Evolutionary conservation across 2,888 invertebrate species (phyloP).

Genomic region (Fragum whitleyi): DNA sequence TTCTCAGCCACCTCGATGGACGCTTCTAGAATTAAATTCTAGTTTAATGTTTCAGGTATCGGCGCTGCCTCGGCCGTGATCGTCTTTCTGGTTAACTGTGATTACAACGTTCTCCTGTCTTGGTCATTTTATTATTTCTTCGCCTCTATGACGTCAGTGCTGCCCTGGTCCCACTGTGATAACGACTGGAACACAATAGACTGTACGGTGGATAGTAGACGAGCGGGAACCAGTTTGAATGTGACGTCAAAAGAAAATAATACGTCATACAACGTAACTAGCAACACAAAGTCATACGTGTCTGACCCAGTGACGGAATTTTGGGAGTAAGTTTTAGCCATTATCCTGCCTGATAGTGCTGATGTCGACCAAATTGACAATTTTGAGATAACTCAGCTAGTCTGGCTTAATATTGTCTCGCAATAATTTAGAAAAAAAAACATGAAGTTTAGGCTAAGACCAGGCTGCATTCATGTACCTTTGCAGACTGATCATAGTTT

Average conservation of each 20-base stretch:
- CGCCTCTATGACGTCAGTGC: constrained; percentile 88
- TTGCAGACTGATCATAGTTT: too few species aligned
- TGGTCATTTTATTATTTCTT: constrained; percentile 93
- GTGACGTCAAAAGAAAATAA: background rate
- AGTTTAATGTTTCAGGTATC: constrained; percentile 90
- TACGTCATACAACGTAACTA: background rate
- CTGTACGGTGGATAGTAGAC: constrained; percentile 51
- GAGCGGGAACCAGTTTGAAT: background rate
- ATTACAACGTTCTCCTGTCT: constrained; percentile 91
- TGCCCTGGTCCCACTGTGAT: constrained; percentile 93
- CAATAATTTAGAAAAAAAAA: too few species aligned
- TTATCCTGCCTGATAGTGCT: background rate
- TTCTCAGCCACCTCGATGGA: too few species aligned
- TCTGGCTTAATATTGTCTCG: too few species aligned
- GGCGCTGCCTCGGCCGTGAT: constrained; percentile 85
- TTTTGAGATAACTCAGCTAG: too few species aligned
- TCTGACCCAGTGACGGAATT: constrained; percentile 84
- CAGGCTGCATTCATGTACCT: too few species aligned
- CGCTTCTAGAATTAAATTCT: too few species aligned
- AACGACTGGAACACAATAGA: constrained; percentile 92
- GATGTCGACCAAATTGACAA: too few species aligned
- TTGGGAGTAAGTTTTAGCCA: constrained; percentile 86
- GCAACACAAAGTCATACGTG: constrained; percentile 16
- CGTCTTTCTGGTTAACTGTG: constrained; percentile 82
- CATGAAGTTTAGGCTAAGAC: too few species aligned